Percentiles rank a stretch among this genome's conserved stretches.
These are phyloP conservation scores for Drosophila tropicalis DNA, from an alignment of 1,140 invertebrate species.

Conservation along the genomic window DNA sequence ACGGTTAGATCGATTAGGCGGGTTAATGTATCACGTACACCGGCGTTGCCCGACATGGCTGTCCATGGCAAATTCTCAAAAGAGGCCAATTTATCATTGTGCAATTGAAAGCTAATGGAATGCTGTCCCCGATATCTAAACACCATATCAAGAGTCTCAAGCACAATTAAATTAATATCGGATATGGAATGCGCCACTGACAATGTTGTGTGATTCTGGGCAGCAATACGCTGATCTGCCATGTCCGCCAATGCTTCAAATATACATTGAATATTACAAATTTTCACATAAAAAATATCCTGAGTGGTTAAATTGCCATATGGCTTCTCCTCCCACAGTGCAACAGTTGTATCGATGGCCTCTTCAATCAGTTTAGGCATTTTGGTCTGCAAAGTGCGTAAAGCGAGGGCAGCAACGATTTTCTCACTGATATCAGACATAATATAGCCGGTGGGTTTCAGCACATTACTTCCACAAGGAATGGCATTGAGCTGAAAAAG, in stretches of 20 bases:
- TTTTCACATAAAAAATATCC: conserved; percentile 90
- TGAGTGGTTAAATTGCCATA: conserved; percentile 86
- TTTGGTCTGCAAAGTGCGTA: conserved; percentile 64
- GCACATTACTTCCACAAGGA: conserved; percentile 84
- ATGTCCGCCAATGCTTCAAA: conserved; percentile 85
- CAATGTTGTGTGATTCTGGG: conserved; percentile 82
- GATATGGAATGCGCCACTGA: conserved; percentile 85
- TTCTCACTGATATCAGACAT: conserved; percentile 91
- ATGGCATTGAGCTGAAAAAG: conserved; percentile 82
- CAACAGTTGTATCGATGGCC: conserved; percentile 86
- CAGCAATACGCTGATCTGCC: conserved; percentile 85
- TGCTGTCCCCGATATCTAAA: conserved; percentile 86
- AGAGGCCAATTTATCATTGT: conserved; percentile 39
- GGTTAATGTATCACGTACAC: conserved; percentile 84
- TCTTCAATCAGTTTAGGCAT: conserved; percentile 70
- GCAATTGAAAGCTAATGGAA: conserved; percentile 83
- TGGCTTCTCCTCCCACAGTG: conserved; percentile 82
- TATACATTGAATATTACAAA: conserved; percentile 85
- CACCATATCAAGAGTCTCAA: conserved; percentile 85
- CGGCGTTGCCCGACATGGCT: conserved; percentile 84
- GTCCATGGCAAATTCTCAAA: conserved; percentile 88
- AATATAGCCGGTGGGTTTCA: conserved; percentile 87
- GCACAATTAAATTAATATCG: conserved; percentile 85
- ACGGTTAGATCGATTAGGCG: conserved; percentile 84
- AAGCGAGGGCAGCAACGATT: conserved; percentile 88